phyloP scores from a whole-genome alignment of 2,113 vertebrate species.

The Xenotilapia flavipinnis region DNA sequence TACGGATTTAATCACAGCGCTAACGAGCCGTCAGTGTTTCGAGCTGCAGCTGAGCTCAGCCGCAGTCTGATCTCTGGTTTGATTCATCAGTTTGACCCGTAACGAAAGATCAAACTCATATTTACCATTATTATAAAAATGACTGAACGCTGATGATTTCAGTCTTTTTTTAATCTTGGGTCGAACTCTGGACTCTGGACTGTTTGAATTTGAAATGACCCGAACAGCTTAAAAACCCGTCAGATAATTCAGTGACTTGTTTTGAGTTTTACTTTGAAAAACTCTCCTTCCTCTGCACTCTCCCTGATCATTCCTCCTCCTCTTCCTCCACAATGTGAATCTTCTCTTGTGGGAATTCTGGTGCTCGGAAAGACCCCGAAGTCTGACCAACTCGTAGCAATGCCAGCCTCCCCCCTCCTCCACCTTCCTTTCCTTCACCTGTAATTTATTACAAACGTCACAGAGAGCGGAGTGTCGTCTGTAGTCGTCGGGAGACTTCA shows the following conservation, averaged over 20 bases:
- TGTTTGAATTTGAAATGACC: neutral
- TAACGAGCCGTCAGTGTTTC: neutral
- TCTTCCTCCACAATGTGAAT: neutral
- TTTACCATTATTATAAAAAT: neutral
- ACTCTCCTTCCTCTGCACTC: neutral
- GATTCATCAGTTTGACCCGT: rapidly evolving
- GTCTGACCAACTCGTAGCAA: neutral
- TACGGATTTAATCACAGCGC: neutral
- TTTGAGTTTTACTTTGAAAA: neutral
- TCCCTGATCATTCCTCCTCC: neutral
- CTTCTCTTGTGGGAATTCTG: neutral
- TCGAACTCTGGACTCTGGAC: rapidly evolving
- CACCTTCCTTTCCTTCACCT: neutral
- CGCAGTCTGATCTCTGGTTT: neutral
- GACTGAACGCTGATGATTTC: neutral
- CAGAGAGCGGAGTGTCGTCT: neutral
- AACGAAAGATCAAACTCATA: neutral
- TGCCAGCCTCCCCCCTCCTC: neutral
- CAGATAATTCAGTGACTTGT: neutral
- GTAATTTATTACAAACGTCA: neutral
- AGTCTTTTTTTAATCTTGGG: neutral
- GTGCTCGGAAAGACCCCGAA: neutral
- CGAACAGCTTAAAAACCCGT: neutral
- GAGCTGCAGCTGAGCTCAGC: neutral
- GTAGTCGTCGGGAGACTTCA: neutral